Conservation (phyloP, 2,888 invertebrate genomes). For the Phyllotreta cruciferae region DNA sequence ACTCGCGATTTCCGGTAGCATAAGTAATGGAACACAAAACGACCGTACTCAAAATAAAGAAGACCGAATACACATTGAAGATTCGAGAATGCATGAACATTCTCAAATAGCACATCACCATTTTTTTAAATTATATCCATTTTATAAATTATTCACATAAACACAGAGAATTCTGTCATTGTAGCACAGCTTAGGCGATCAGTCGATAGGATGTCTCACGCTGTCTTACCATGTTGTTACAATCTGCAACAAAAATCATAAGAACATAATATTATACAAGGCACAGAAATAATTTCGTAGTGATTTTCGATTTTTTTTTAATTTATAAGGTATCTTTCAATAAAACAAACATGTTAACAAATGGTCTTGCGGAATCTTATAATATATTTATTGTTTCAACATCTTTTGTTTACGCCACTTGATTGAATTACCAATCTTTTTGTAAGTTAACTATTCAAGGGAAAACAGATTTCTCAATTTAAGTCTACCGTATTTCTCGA, state of each 20-base stretch:
- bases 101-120: conserved; percentile 23
- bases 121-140: conserved; percentile 32
- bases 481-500: too few species aligned
- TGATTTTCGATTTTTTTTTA: too few species aligned
- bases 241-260: neutral
- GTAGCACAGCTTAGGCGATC: neutral
- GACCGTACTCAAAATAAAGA: conserved; percentile 18
- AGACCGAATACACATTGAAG: conserved; percentile 25
- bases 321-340: too few species aligned
- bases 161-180: neutral
- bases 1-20: conserved; percentile 2
- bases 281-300: too few species aligned
- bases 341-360: too few species aligned
- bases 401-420: too few species aligned
- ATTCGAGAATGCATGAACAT: conserved; percentile 31
- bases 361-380: too few species aligned
- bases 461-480: too few species aligned
- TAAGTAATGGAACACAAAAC: neutral
- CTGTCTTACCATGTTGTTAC: neutral
- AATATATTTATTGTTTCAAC: too few species aligned
- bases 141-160: conserved; percentile 5
- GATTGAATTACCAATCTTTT: too few species aligned
- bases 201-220: neutral
- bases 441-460: too few species aligned
- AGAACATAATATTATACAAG: too few species aligned